phyloP scores from a whole-genome alignment of 2,888 invertebrate species.

The Cancer borealis region DNA sequence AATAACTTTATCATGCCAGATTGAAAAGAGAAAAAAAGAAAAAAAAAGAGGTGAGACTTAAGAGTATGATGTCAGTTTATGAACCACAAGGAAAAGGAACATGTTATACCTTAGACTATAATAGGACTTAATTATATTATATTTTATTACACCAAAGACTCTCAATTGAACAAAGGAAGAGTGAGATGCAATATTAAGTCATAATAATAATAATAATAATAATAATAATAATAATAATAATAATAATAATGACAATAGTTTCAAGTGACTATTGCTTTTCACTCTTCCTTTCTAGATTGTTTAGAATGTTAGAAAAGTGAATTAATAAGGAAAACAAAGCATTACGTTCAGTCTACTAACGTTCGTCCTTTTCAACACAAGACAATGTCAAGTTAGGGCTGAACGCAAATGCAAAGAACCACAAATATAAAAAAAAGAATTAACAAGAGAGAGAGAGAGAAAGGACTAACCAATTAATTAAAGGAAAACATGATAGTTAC shows the following conservation, averaged over 20 bases:
- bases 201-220: neutral
- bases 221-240: neutral
- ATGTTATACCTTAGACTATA: neutral
- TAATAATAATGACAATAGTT: neutral
- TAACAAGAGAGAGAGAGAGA: neutral
- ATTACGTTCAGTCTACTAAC: neutral
- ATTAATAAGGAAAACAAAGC: neutral
- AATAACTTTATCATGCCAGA: neutral
- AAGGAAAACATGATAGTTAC: neutral
- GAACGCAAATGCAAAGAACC: neutral
- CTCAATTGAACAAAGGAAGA: neutral
- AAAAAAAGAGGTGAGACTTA: neutral
- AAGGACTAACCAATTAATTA: too few relatives aligned
- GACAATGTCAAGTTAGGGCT: neutral
- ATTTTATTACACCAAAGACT: neutral
- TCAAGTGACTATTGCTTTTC: neutral
- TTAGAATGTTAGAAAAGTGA: neutral
- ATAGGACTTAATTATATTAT: neutral
- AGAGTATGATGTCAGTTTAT: neutral
- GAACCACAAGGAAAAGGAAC: neutral
- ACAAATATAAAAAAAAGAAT: neutral
- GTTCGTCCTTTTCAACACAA: neutral
- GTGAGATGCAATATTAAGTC: neutral
- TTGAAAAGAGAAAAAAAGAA: neutral
- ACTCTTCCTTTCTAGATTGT: neutral